phyloP scores from a whole-genome alignment of 1,140 invertebrate genomes.

The Brachionus rubens region DNA sequence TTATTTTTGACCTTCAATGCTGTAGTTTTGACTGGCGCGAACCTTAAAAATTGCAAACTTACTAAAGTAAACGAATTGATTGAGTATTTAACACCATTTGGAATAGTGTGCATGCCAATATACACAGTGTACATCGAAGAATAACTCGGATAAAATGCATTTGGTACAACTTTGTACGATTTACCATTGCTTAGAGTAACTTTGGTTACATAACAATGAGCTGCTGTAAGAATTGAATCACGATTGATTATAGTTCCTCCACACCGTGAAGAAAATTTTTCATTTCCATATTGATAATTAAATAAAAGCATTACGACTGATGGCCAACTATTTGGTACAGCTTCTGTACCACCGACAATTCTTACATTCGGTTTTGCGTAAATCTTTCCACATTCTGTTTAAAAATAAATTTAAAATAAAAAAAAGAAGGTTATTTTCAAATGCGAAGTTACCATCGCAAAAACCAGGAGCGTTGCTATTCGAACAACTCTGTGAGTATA shows the following conservation, averaged over 20 bases:
- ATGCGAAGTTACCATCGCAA: neutral
- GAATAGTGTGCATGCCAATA: neutral
- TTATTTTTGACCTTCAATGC: too few relatives aligned
- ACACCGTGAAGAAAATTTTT: neutral
- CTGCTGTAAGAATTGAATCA: constrained; percentile 24
- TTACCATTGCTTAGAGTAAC: neutral
- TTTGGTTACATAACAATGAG: neutral
- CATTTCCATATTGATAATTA: neutral
- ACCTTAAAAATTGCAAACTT: too few relatives aligned
- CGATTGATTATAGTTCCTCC: constrained; percentile 17
- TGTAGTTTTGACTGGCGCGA: too few relatives aligned
- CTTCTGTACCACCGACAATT: constrained; percentile 24
- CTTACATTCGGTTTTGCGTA: neutral
- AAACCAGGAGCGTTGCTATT: neutral
- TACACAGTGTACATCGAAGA: neutral
- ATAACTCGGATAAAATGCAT: neutral
- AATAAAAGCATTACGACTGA: neutral
- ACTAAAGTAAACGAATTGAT: too few relatives aligned
- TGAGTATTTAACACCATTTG: too few relatives aligned
- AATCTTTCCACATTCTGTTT: neutral
- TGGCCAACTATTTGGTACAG: constrained; percentile 5
- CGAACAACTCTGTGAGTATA: neutral
- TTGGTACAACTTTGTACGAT: neutral
- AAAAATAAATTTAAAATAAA: neutral
- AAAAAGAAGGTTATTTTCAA: neutral